Evolutionary conservation across 2,888 invertebrate genomes (phyloP), one percentile per base, ranked within the genome.

Genomic region (Ectemnius lituratus): DNA sequence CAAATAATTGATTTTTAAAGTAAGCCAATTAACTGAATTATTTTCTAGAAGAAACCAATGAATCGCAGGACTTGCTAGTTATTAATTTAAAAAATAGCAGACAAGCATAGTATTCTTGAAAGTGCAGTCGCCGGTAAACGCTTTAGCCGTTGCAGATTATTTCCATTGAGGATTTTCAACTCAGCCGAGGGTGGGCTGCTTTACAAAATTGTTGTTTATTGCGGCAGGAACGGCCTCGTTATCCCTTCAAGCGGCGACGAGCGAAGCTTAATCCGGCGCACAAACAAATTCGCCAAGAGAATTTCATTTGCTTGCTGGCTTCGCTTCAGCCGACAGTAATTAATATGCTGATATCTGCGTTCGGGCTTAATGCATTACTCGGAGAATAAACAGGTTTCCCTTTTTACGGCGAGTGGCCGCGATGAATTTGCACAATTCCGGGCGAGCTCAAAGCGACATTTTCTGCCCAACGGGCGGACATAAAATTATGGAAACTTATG

Each of bases 291-390:
- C 62, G 5, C 65, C 23, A 14, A 61, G 46, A 45, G 68, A 72
- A 65, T 65, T 65, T 64, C 62, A 46, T 65, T 68, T 59, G 68
- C 13, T 28, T 67, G 46, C 49, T 14, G 37, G 4, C 2, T 16
- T 18, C 20, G 49, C 60, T 47, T 46, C 70, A 16, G 52, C 56
- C 47, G 45, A 56, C 65, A 67, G 59, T 70, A 74, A 74, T 76
- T 76, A 76, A 67, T 27, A 65, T 65, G 61, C 70, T 46, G 56
- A 63, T 68, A 68, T 52, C 67, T 57, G 63, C 27, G 45, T 62
- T 28, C 46, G 59, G 65, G 56, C 62, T 49, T 16, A 45, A 60
- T 63, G 18, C 18, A 14, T 23, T 16, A 46, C 13, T 13, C 66
- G 14, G 20, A 45, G 59, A 11, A 28, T 65, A n/a, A 52, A 37